Percentiles rank a stretch among this genome's conserved stretches.
phyloP scores from a whole-genome alignment of 1,140 invertebrate species.

The Achroia grisella region DNA sequence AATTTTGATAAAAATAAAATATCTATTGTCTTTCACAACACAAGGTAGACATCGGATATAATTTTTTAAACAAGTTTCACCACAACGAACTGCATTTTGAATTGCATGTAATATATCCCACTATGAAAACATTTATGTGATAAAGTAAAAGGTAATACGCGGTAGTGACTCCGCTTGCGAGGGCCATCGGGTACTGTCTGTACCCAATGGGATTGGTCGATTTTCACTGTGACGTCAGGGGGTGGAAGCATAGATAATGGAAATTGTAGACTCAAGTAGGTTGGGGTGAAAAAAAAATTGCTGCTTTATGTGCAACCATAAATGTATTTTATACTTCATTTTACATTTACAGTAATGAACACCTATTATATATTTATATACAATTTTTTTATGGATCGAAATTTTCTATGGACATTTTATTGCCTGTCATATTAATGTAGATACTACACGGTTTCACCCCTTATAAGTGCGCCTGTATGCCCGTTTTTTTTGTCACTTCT shows the following conservation, averaged over 20 bases:
- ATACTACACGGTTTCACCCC: too few species aligned
- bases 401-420: too few species aligned
- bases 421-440: too few species aligned
- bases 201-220: conserved; percentile 64
- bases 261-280: conserved; percentile 36
- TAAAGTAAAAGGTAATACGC: conserved; percentile 42
- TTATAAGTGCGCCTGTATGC: too few species aligned
- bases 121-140: conserved; percentile 62
- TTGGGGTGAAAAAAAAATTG: conserved; percentile 17
- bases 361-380: background rate
- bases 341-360: too few species aligned
- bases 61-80: conserved; percentile 53
- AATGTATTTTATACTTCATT: background rate
- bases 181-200: conserved; percentile 55
- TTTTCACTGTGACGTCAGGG: conserved; percentile 69
- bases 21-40: conserved; percentile 44
- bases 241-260: conserved; percentile 64
- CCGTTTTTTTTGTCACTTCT: too few species aligned
- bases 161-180: conserved; percentile 51
- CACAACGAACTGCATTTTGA: conserved; percentile 47
- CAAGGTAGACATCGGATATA: conserved; percentile 26
- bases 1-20: conserved; percentile 52
- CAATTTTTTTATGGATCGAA: too few species aligned
- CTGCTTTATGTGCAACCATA: background rate
- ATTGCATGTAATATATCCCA: conserved; percentile 38